These are phyloP conservation scores for Ailuropoda melanoleuca DNA, from an alignment of 2,113 vertebrate species.

Conservation along the genomic window DNA sequence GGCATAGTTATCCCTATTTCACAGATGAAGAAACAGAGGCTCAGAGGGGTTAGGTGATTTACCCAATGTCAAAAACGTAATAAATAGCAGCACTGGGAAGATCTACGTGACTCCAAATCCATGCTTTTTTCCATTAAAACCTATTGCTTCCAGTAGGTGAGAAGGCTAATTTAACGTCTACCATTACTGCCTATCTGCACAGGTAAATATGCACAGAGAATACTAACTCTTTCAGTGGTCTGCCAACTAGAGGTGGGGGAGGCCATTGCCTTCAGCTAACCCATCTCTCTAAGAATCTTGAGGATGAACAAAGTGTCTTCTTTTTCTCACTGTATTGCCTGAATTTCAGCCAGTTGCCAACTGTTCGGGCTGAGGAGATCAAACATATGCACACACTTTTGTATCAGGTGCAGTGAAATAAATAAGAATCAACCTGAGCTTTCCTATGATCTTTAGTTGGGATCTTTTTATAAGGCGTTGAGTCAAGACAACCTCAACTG, in stretches of 20 bases:
- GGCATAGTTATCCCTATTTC: not conserved
- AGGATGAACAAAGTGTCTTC: not conserved
- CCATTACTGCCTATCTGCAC: not conserved
- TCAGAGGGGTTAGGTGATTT: not conserved
- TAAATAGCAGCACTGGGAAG: not conserved
- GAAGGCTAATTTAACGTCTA: not conserved
- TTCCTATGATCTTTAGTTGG: not conserved
- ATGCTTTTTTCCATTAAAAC: not conserved
- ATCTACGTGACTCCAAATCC: not conserved
- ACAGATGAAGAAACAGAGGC: not conserved
- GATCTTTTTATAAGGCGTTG: not conserved
- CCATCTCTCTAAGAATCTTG: not conserved
- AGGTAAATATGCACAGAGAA: not conserved
- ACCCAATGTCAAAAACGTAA: not conserved
- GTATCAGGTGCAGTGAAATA: not conserved
- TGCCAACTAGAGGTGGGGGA: not conserved
- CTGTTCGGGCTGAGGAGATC: not conserved
- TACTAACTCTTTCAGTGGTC: not conserved
- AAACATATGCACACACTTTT: not conserved
- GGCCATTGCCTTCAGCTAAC: not conserved
- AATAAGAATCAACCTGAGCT: not conserved
- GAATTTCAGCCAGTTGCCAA: not conserved
- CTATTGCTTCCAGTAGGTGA: not conserved
- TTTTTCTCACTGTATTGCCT: not conserved
- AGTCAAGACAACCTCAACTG: not conserved